Evolutionary conservation across 2,113 vertebrate genomes (phyloP), one percentile per base, ranked within the genome.

Genomic region (Emydocephalus ijimae): DNA sequence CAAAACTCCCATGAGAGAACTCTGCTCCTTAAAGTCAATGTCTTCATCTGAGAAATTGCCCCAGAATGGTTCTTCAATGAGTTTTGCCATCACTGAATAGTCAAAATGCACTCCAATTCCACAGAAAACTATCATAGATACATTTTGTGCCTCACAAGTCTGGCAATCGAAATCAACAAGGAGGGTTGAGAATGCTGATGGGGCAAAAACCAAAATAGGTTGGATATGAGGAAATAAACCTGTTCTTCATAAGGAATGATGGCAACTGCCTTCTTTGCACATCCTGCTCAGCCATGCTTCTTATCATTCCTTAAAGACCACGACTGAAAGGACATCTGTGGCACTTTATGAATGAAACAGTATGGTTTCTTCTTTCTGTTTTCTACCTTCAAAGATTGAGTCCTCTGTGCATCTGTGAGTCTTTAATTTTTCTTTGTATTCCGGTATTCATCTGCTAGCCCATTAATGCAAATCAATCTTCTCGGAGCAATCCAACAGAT

Each of bases 1-100:
- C 45, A 99, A 95, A 0, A 97, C 95, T 8, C 97, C 97, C 0
- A 97, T 98, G 95, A 98, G 95, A 56, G 97, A 97, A 39, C 97
- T 94, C 43, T 97, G 95, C 7, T 93, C 94, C 50, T 94, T 92
- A 1, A 95, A 88, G 92, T 90, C 96, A 43, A n/a, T 89, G 56
- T 29, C 89, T 61, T 29, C 89, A 1, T 94, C 90, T 0, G 92
- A 92, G 45, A 86, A 92, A 85, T 92, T 92, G 74, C 88, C 56
- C 92, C 88, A 64, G 3, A 56, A 86, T 86, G 92, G 88, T 87
- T 93, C 94, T 61, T 95, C 93, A 21, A 24, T 21, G 29, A 90
- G 55, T 9, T 81, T 93, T 93, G 91, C 91, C 90, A 89, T 96
- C 92, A 90, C 94, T 93, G 93, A 52, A 0, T 61, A 93, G 59